These are phyloP conservation scores for Hydra vulgaris DNA, from an alignment of 30 jellyfish, hydroid and myxozoan genomes.

Conservation along the genomic window DNA sequence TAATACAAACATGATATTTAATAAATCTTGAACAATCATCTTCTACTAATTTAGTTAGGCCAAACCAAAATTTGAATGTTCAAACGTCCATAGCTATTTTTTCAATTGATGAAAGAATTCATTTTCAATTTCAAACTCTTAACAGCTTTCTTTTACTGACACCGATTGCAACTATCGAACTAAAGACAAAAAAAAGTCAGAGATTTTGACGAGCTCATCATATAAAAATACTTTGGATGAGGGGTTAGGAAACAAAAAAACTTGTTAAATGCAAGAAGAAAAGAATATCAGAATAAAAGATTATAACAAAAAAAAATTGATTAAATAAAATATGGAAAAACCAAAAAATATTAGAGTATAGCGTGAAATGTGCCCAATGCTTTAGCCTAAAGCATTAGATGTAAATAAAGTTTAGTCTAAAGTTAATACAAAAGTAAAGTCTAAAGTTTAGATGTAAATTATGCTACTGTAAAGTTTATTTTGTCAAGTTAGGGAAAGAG, in stretches of 20 bases:
- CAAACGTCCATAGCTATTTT: background rate
- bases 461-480: background rate
- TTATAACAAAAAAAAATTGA: background rate
- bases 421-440: too few species aligned
- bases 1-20: background rate
- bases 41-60: background rate
- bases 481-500: background rate
- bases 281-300: background rate
- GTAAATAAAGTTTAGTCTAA: too few species aligned
- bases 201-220: background rate
- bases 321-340: background rate
- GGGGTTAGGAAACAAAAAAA: background rate
- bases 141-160: background rate
- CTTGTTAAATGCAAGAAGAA: background rate
- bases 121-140: background rate
- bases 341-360: background rate
- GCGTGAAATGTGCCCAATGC: conserved; percentile 5
- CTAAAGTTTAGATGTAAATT: background rate
- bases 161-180: background rate
- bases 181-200: background rate
- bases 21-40: background rate
- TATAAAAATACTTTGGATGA: background rate
- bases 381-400: too few species aligned
- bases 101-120: background rate
- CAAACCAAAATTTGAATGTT: background rate